Percentiles rank a stretch among this genome's conserved stretches.
Conservation (phyloP, 2,113 vertebrate species). For the Ciconia stormi region DNA sequence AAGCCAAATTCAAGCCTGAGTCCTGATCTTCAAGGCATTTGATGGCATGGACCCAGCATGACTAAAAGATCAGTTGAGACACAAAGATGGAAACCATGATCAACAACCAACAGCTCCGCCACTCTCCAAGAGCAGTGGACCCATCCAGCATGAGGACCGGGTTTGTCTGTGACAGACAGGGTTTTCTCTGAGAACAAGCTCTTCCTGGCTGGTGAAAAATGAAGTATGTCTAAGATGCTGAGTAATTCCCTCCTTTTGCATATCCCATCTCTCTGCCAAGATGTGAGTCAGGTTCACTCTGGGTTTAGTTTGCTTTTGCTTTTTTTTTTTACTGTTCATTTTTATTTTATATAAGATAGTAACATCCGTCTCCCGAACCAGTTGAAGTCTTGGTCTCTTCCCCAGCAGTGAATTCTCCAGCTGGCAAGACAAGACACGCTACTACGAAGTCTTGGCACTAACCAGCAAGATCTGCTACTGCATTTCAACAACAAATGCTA, state of each 20-base stretch:
- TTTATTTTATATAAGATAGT: neutral
- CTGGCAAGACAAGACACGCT: neutral
- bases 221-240: neutral
- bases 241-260: constrained; percentile 5
- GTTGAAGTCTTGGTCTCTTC: neutral
- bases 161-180: neutral
- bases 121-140: neutral
- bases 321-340: neutral
- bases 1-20: neutral
- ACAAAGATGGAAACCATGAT: neutral
- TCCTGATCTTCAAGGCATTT: constrained; percentile 2
- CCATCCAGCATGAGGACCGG: neutral
- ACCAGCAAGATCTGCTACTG: neutral
- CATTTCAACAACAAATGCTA: neutral
- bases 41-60: neutral
- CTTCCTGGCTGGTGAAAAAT: neutral
- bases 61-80: constrained; percentile 1
- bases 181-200: neutral
- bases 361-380: neutral
- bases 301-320: neutral
- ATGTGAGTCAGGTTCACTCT: neutral
- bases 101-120: neutral
- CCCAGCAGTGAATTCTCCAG: neutral
- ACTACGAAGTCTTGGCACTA: neutral
- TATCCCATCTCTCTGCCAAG: neutral